A percentile compares a stretch with the other conserved stretches of the same genome.
Evolutionary conservation across 2,113 vertebrate genomes (phyloP).

Genomic region (Grammatotria lemairii): DNA sequence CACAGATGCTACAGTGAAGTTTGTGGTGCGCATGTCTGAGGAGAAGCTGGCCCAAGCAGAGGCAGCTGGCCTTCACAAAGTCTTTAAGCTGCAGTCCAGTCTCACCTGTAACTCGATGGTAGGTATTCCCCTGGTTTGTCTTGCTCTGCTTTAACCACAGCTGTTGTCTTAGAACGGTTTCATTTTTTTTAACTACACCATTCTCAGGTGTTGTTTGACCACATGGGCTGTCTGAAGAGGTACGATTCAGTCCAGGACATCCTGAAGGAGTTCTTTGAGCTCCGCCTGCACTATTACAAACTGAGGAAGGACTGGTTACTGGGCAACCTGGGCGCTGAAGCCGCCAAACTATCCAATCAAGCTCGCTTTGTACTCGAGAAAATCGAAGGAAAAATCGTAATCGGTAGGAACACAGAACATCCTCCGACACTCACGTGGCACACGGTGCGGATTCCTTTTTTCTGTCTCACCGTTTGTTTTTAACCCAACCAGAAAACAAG

Average conservation of each 20-base stretch:
- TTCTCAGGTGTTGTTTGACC: slow-evolving; percentile 94
- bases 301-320: slow-evolving; percentile 94
- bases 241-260: slow-evolving; percentile 97
- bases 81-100: slow-evolving; percentile 96
- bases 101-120: slow-evolving; percentile 99
- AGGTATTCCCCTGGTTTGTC: background rate
- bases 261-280: slow-evolving; percentile 94
- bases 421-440: too few species aligned
- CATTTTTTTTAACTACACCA: background rate
- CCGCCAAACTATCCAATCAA: slow-evolving; percentile 93
- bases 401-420: slow-evolving; percentile 71
- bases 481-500: slow-evolving; percentile 85
- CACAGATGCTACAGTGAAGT: slow-evolving; percentile 95
- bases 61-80: slow-evolving; percentile 92
- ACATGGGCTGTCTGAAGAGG: slow-evolving; percentile 97
- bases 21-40: slow-evolving; percentile 95
- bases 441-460: background rate
- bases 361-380: slow-evolving; percentile 97
- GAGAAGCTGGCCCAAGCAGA: slow-evolving; percentile 97
- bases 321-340: slow-evolving; percentile 90
- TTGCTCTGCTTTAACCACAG: background rate
- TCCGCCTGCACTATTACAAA: slow-evolving; percentile 90
- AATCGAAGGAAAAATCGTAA: slow-evolving; percentile 92
- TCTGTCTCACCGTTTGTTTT: background rate
- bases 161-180: background rate